Base-by-base conservation (phyloP, 1,140 invertebrate species). In the Drosophila ogumai region DNA sequence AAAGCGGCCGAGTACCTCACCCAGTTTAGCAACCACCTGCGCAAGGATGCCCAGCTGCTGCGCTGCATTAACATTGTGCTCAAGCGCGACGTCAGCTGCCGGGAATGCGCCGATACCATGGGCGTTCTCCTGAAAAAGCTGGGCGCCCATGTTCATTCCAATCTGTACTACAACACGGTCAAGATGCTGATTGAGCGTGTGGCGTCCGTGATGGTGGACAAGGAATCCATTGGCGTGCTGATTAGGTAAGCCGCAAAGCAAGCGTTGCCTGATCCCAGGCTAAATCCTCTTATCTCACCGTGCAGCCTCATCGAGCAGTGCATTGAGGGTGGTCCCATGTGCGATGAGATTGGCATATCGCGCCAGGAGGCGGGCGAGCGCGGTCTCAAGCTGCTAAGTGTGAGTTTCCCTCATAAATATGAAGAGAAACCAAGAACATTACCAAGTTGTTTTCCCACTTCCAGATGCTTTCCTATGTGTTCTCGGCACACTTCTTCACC, bases 201-300 rank as follows among this genome's bases (percentile, higher is more conserved):
- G 13, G 98, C 98, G 41, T 98, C 98, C 0, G 97, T 99, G 3
- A 98, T 99, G 96, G 96, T 99, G 17, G 98, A 99, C 91, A 96
- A 96, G 77, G 95, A 96, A 68, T 97, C 98, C 0, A 94, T 98
- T 61, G 94, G 95, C 57, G 93, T 96, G 61, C 93, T 96, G n/a
- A 94, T 96, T 40, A 93, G 94, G 43, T 96, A 95, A 82, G 95
- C 47, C 13, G 2, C 8, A 17, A 15, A 3, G 22, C 12, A 10
- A 44, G 13, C 17, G 10, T 8, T 8, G 3, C 3, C 10, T 44
- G 10, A 43, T 43, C 6, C 22, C 9, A 19, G 58, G 3, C 9
- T 69, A 32, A 57, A 59, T 43, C 34, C 3, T 54, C 3, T 38
- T 40, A 60, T 69, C 43, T 9, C 13, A 10, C 55, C 55, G 0